Evolutionary conservation across 64 coral and sea anemone species (phyloP).

Genomic region (Montipora capricornis): DNA sequence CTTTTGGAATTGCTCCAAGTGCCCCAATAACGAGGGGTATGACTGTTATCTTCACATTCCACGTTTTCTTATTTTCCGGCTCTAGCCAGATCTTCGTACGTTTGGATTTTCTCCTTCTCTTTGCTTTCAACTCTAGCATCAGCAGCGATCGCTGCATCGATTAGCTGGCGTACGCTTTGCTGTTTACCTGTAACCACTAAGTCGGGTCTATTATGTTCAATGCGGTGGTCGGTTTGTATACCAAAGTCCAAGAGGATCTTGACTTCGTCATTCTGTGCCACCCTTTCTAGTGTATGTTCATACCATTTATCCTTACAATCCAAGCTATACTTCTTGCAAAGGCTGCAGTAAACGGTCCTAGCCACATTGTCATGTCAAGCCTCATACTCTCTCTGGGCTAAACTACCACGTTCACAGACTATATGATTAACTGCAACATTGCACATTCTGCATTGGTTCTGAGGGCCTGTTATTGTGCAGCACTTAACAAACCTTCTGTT

Average conservation of each 20-base stretch:
- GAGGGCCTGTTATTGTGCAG: background rate
- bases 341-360: slow-evolving; percentile 37
- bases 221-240: no score
- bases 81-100: no score
- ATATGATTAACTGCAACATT: slow-evolving; percentile 40
- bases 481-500: background rate
- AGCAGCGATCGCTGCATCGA: no score
- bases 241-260: background rate
- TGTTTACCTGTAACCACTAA: no score
- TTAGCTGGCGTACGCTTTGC: no score
- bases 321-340: slow-evolving; percentile 28
- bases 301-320: slow-evolving; percentile 54
- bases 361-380: slow-evolving; percentile 29
- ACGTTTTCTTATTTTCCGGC: no score
- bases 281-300: background rate
- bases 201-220: no score
- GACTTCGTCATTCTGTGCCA: background rate
- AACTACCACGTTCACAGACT: slow-evolving; percentile 54
- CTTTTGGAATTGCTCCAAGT: no score
- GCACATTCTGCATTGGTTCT: slow-evolving; percentile 45
- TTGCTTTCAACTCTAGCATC: no score
- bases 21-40: no score
- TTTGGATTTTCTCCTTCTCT: no score
- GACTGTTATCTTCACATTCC: no score
- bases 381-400: slow-evolving; percentile 48